Conservation (phyloP, 1,140 invertebrate species). For the Drosophila lacteicornis region DNA sequence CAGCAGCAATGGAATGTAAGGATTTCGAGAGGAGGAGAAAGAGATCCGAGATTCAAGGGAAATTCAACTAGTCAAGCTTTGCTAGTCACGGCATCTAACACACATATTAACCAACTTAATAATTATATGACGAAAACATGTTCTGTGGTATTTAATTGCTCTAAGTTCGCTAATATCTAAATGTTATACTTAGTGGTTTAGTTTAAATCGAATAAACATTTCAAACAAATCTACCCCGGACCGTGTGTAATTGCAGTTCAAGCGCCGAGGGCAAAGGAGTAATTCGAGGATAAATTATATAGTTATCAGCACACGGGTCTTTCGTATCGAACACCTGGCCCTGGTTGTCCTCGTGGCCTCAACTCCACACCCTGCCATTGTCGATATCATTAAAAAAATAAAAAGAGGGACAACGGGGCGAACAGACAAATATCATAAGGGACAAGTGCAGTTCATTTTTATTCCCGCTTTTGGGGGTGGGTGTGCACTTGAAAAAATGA, state of each 20-base stretch:
- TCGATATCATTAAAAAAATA: conserved; percentile 67
- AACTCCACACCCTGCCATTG: conserved; percentile 30
- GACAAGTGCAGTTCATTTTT: conserved; percentile 64
- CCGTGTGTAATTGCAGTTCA: conserved; percentile 64
- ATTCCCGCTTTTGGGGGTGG: conserved; percentile 44
- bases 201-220: conserved; percentile 76
- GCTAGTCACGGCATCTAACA: conserved; percentile 53
- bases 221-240: conserved; percentile 41
- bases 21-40: not conserved
- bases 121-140: conserved; percentile 68
- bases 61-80: conserved; percentile 65
- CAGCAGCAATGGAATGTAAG: conserved; percentile 43
- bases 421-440: conserved; percentile 52
- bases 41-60: conserved; percentile 39
- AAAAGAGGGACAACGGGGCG: conserved; percentile 35
- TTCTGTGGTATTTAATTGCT: conserved; percentile 84
- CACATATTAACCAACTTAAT: conserved; percentile 48
- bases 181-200: conserved; percentile 78
- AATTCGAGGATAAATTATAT: conserved; percentile 65
- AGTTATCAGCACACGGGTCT: conserved; percentile 66
- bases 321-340: conserved; percentile 80
- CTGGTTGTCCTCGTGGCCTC: conserved; percentile 45
- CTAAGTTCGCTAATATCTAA: conserved; percentile 82
- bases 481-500: conserved; percentile 34
- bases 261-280: conserved; percentile 54